Evolutionary conservation across 92 coral and sea anemone genomes (phyloP), one percentile per base, ranked within the genome.

Genomic region (Metridium senile): DNA sequence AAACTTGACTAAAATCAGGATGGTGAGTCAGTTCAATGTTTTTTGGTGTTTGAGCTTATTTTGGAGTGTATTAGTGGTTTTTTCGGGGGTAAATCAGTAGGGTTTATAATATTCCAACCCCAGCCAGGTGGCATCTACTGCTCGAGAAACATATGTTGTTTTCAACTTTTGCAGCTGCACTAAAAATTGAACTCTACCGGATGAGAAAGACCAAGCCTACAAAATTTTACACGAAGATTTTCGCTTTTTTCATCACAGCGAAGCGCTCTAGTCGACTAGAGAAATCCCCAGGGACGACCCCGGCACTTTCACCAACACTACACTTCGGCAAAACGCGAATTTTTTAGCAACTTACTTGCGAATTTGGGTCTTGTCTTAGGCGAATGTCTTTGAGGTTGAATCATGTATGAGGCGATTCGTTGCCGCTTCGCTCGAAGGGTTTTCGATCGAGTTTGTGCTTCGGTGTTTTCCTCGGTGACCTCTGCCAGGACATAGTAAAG

Each of bases 111-210:
- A 84, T 91, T 86, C 71, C 84, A 74, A 82, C 63, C 62, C 30
- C 33, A 74, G 93, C 97, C 97, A 91, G 97, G 93, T 91, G 97
- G 93, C 59, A 51, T 52, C 20, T 66, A 73, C 62, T 81, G 75
- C 90, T 84, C 91, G 76, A 81, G 88, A 78, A 87, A 86, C 97
- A 91, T 91, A 91, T 91, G 97, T 91, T 91, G 97, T 91, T 91
- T 89, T 91, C 80, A 68, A 33, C 34, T 83, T 54, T 19, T 85
- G 93, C 97, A 91, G 97, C 97, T 91, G 97, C 97, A 91, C 56
- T 47, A 85, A 74, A 84, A 86, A 68, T 90, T 87, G 87, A 79
- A 74, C 90, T 89, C 26, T 58, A 86, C 97, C 93, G 97, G 93
- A 91, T 86, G 93, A 91, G 90, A 76, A 78, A 73, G 83, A 64